A percentile compares a stretch with the other conserved stretches of the same genome.
Conservation (phyloP, 30 jellyfish, hydroid and myxozoan species). For the Aurelia aurita region DNA sequence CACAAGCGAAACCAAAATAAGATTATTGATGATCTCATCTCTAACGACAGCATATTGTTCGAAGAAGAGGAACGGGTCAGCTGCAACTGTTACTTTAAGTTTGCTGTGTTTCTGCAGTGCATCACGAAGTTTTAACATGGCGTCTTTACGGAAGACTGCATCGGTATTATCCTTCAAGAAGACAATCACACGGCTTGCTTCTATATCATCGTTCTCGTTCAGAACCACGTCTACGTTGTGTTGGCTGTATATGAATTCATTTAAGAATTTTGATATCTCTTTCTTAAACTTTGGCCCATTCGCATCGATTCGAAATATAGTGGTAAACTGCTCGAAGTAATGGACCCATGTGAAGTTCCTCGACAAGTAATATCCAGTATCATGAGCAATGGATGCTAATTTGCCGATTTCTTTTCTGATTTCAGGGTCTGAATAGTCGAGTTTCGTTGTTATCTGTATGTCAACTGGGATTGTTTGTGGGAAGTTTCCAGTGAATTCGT, state of each 20-base stretch:
- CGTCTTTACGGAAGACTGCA: conserved; percentile 73
- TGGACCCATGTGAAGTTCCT: conserved; percentile 59
- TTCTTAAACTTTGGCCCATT: conserved; percentile 30
- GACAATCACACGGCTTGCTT: conserved; percentile 83
- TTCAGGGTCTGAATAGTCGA: conserved; percentile 56
- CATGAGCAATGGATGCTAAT: conserved; percentile 32
- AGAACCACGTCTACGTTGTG: conserved; percentile 66
- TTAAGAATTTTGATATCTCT: no score
- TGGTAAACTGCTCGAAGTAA: conserved; percentile 36
- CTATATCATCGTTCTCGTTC: conserved; percentile 25
- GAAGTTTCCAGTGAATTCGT: conserved; percentile 31
- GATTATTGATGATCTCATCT: conserved; percentile 70
- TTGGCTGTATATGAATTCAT: conserved; percentile 10
- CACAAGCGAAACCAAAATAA: conserved; percentile 63
- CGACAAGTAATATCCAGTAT: conserved; percentile 56
- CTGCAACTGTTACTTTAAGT: conserved; percentile 26
- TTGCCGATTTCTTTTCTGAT: conserved; percentile 42
- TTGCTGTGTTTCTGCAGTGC: conserved; percentile 34
- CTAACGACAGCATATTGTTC: conserved; percentile 87
- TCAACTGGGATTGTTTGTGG: conserved; percentile 82
- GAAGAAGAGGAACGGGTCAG: conserved; percentile 75
- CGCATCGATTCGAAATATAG: background rate
- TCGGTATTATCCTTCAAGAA: conserved; percentile 66
- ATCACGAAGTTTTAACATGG: conserved; percentile 80
- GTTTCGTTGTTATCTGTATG: conserved; percentile 27